A percentile compares a stretch with the other conserved stretches of the same genome.
phyloP scores from a whole-genome alignment of 2,113 vertebrate genomes.

The Esox niger region DNA sequence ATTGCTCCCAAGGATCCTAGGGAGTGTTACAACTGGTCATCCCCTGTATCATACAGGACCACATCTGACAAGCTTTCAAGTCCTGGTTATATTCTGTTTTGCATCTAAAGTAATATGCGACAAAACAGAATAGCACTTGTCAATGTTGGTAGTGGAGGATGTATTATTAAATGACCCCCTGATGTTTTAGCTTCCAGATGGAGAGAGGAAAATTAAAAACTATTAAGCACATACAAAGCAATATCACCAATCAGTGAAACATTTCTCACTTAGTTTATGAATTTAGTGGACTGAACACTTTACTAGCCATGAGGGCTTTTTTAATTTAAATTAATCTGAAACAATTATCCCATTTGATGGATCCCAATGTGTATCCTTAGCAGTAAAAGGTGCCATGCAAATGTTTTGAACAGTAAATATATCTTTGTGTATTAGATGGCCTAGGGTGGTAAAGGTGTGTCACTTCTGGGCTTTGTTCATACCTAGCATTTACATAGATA shows the following conservation, averaged over 20 bases:
- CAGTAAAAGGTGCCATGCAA: too few relatives aligned
- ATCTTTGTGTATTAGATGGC: too few relatives aligned
- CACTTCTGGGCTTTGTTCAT: too few relatives aligned
- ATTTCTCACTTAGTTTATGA: not conserved
- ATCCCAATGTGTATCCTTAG: conserved; percentile 1
- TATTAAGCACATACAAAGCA: conserved; percentile 10
- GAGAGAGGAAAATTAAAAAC: conserved; percentile 4
- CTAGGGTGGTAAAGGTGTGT: too few relatives aligned
- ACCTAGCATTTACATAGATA: too few relatives aligned
- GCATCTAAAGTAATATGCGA: not conserved
- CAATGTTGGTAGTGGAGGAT: not conserved
- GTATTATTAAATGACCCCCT: conserved; percentile 16
- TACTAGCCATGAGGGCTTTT: not conserved
- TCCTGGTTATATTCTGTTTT: not conserved
- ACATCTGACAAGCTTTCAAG: conserved; percentile 3
- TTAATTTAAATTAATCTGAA: conserved; percentile 21
- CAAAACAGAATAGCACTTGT: conserved; percentile 4
- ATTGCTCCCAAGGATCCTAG: not conserved
- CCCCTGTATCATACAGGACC: not conserved
- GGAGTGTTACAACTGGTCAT: conserved; percentile 1
- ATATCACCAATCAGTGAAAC: not conserved
- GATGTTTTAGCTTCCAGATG: conserved; percentile 9
- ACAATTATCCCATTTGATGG: conserved; percentile 15
- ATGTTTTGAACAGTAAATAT: too few relatives aligned
- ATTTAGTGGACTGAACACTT: not conserved